Evolutionary conservation across 2,113 vertebrate genomes (phyloP).

Genomic region (Thunnus maccoyii): DNA sequence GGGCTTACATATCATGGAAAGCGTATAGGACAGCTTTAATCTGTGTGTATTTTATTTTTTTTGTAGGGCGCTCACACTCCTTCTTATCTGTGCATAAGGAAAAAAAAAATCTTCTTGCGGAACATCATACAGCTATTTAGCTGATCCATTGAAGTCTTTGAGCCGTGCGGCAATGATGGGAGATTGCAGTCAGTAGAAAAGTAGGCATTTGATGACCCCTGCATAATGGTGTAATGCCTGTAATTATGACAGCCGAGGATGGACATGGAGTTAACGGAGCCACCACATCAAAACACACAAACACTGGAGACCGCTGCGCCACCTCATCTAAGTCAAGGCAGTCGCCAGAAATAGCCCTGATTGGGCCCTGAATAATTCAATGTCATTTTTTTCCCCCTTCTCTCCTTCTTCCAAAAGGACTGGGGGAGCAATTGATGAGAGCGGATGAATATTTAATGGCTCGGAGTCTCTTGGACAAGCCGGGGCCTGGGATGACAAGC

Average conservation of each 20-base stretch:
- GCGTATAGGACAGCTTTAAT: constrained; percentile 41
- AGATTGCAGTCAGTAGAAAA: constrained; percentile 57
- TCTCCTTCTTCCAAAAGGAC: constrained; percentile 69
- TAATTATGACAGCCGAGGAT: constrained; percentile 69
- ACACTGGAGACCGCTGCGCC: constrained; percentile 55
- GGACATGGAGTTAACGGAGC: constrained; percentile 63
- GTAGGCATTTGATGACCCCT: constrained; percentile 66
- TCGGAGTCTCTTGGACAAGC: constrained; percentile 78
- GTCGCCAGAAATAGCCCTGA: constrained; percentile 80
- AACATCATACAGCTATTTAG: constrained; percentile 58
- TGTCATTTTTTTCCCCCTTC: constrained; percentile 70
- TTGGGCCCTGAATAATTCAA: constrained; percentile 84
- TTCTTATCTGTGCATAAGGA: constrained; percentile 22
- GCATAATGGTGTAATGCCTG: constrained; percentile 59
- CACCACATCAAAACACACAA: constrained; percentile 77
- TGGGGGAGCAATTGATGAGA: constrained; percentile 82
- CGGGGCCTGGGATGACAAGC: constrained; percentile 71
- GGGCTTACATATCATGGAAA: constrained; percentile 26
- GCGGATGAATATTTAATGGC: constrained; percentile 83
- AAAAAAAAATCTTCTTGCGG: constrained; percentile 25
- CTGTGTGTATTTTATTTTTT: constrained; percentile 4
- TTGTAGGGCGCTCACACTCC: constrained; percentile 4
- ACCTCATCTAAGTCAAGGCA: constrained; percentile 61
- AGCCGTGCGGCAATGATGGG: constrained; percentile 36
- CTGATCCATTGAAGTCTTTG: constrained; percentile 49